Evolutionary conservation across 2,888 invertebrate genomes (phyloP).

Genomic region (Xylocampa areola): DNA sequence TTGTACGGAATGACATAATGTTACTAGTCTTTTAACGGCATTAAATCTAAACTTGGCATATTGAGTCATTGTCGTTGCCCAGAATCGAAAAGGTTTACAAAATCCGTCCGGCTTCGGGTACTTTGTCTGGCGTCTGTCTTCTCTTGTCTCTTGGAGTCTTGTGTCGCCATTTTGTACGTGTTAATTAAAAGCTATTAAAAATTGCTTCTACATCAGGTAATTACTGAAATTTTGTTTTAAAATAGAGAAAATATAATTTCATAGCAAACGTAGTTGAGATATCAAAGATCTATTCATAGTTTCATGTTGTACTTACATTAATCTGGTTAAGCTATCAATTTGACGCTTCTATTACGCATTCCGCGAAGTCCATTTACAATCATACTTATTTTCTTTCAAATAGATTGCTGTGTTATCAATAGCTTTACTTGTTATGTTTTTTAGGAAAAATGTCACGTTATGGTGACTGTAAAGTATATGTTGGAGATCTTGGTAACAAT

Average conservation of each 20-base stretch:
- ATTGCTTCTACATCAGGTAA: slow-evolving; percentile 30
- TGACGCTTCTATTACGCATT: slow-evolving; percentile 19
- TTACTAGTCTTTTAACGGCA: no score
- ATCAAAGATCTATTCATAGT: not conserved
- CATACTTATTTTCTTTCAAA: slow-evolving; percentile 25
- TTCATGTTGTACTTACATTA: slow-evolving; percentile 24
- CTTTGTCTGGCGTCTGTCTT: no score
- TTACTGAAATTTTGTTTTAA: slow-evolving; percentile 3
- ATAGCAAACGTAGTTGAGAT: not conserved
- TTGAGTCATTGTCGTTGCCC: not conserved
- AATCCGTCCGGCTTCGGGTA: slow-evolving; percentile 53
- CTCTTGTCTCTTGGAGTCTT: no score
- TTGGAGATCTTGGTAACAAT: slow-evolving; percentile 97
- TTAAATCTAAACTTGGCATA: slow-evolving; percentile 1
- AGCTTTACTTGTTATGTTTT: slow-evolving; percentile 31
- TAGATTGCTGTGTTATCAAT: not conserved
- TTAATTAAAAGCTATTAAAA: slow-evolving; percentile 27
- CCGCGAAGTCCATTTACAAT: slow-evolving; percentile 2
- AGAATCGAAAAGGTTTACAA: slow-evolving; percentile 17
- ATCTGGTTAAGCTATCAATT: slow-evolving; percentile 7
- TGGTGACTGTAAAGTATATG: slow-evolving; percentile 98
- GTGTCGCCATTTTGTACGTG: slow-evolving; percentile 47
- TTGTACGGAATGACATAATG: no score
- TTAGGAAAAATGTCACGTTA: slow-evolving; percentile 92
- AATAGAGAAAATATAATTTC: not conserved